phyloP scores from a whole-genome alignment of 2,113 vertebrate genomes.

The Scatophagus argus region DNA sequence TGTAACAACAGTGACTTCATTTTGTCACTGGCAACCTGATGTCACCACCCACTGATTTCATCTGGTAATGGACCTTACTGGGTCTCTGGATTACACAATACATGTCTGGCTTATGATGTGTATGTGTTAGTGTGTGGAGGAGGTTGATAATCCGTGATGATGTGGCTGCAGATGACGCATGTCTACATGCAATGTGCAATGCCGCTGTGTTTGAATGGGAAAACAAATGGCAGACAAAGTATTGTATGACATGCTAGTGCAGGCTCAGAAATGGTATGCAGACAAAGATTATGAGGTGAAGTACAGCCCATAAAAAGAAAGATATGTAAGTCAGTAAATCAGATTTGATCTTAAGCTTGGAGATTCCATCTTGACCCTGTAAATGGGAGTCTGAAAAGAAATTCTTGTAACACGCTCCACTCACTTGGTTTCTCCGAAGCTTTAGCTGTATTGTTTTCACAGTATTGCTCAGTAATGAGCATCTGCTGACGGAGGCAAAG shows the following conservation, averaged over 20 bases:
- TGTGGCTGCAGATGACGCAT: conserved; percentile 9
- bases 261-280: background rate
- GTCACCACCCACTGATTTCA: conserved; percentile 48
- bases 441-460: too few relatives aligned
- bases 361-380: background rate
- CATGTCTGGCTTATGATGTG: conserved; percentile 11
- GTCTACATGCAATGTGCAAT: background rate
- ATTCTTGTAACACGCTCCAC: too few relatives aligned
- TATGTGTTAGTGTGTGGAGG: background rate
- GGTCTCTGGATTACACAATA: conserved; percentile 53
- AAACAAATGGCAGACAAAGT: background rate
- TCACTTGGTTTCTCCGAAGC: too few relatives aligned
- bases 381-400: background rate
- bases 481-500: background rate
- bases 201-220: background rate
- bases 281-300: background rate
- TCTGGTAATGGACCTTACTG: conserved; percentile 56
- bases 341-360: too few relatives aligned
- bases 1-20: conserved; percentile 64
- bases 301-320: too few relatives aligned
- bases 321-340: too few relatives aligned
- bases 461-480: background rate
- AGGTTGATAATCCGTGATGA: conserved; percentile 28
- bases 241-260: too few relatives aligned
- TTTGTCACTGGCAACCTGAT: conserved; percentile 53